phyloP scores from a whole-genome alignment of 2,888 invertebrate genomes.

The Dastarcus helophoroides region DNA sequence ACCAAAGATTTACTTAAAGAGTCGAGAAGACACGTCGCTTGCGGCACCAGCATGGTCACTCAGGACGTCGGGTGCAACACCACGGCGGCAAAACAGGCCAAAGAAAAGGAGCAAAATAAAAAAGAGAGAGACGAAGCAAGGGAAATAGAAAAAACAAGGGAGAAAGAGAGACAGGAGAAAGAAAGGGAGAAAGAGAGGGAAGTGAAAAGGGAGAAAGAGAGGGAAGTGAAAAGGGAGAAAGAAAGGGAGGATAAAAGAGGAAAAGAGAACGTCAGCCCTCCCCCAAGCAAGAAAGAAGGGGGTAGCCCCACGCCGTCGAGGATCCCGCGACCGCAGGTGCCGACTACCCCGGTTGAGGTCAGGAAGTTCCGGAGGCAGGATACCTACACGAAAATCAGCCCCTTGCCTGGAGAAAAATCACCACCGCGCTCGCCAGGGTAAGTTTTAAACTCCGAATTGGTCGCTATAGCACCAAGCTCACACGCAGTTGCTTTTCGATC shows the following conservation, averaged over 20 bases:
- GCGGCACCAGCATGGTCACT: slow-evolving; percentile 18
- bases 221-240: slow-evolving; percentile 4
- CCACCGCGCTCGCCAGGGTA: background rate
- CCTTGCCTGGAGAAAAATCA: slow-evolving; percentile 3
- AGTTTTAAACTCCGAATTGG: background rate
- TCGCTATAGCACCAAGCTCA: no score
- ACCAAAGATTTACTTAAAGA: slow-evolving; percentile 25
- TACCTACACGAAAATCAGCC: slow-evolving; percentile 34
- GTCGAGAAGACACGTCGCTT: slow-evolving; percentile 21
- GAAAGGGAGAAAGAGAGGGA: slow-evolving; percentile 8
- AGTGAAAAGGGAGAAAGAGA: slow-evolving; percentile 14
- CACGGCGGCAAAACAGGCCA: slow-evolving; percentile 12
- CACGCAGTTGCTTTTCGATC: no score
- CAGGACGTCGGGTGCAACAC: slow-evolving; percentile 23
- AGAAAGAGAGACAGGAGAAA: slow-evolving; percentile 8
- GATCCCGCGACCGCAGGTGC: slow-evolving; percentile 31
- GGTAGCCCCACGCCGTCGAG: slow-evolving; percentile 27
- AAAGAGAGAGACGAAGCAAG: slow-evolving; percentile 3
- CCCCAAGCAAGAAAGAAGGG: slow-evolving; percentile 16
- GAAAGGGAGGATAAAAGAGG: slow-evolving; percentile 6
- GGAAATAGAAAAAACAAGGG: no score
- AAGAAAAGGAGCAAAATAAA: slow-evolving; percentile 20
- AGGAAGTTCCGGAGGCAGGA: slow-evolving; percentile 35
- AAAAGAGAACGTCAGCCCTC: no score
- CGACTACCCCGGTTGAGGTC: slow-evolving; percentile 30